phyloP scores from a whole-genome alignment of 64 coral and sea anemone genomes.

The Astreopora myriophthalma region DNA sequence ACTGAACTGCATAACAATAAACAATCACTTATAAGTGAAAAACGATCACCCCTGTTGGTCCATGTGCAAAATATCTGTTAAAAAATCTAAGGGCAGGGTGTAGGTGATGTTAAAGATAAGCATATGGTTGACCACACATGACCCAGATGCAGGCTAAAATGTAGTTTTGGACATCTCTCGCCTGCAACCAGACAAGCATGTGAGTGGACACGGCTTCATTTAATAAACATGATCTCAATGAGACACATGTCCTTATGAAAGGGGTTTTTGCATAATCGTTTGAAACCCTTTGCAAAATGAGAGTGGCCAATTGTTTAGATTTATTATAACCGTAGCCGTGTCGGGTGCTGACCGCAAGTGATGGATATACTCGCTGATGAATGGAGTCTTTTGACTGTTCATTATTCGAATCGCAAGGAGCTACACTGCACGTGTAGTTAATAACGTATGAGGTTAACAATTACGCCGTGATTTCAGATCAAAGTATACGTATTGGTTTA shows the following conservation, averaged over 20 bases:
- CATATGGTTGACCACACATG: neutral
- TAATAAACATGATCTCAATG: slow-evolving; percentile 58
- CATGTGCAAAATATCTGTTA: slow-evolving; percentile 37
- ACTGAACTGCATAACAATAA: slow-evolving; percentile 63
- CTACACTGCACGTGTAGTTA: slow-evolving; percentile 32
- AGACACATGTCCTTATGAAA: slow-evolving; percentile 70
- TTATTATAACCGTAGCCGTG: slow-evolving; percentile 46
- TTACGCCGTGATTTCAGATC: neutral
- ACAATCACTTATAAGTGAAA: slow-evolving; percentile 30
- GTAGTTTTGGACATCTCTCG: neutral
- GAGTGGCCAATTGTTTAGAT: slow-evolving; percentile 40
- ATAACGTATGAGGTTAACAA: slow-evolving; percentile 28
- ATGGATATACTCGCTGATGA: slow-evolving; percentile 4
- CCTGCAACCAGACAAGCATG: neutral
- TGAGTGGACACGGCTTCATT: slow-evolving; percentile 20
- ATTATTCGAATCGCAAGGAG: slow-evolving; percentile 18
- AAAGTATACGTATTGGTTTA: too few species aligned
- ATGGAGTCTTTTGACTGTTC: slow-evolving; percentile 52
- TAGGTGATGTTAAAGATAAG: neutral
- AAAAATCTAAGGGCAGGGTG: slow-evolving; percentile 4
- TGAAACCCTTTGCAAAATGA: slow-evolving; percentile 57
- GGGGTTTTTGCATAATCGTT: slow-evolving; percentile 77
- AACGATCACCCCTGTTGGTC: neutral
- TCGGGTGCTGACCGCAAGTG: slow-evolving; percentile 53
- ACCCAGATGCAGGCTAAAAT: neutral